A percentile compares a stretch with the other conserved stretches of the same genome.
phyloP scores from a whole-genome alignment of 2,797 vertebrate species.

The Caiman crocodilus region DNA sequence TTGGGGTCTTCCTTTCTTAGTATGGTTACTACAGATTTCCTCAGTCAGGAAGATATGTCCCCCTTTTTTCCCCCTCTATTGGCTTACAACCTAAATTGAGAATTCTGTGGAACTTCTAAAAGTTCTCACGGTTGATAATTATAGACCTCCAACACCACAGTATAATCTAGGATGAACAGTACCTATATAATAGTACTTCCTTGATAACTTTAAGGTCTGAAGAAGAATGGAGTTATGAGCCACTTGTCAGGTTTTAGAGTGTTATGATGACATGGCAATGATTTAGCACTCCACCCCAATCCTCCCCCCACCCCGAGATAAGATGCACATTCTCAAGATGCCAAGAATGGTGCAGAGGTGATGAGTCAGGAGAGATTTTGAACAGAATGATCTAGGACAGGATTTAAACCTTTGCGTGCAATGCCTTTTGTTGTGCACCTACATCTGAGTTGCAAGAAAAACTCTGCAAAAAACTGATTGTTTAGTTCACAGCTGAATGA shows the following conservation, averaged over 20 bases:
- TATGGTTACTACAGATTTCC: background rate
- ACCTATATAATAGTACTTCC: background rate
- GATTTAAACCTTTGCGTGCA: background rate
- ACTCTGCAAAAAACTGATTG: no score
- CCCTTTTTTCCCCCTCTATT: conserved; percentile 22
- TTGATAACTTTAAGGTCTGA: conserved; percentile 25
- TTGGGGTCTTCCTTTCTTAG: background rate
- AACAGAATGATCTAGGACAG: background rate
- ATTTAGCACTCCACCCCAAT: background rate
- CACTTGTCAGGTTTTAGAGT: background rate
- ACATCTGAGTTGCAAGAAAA: background rate
- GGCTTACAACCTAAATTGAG: conserved; percentile 9
- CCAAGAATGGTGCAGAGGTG: background rate
- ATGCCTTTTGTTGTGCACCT: background rate
- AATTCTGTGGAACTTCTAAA: background rate
- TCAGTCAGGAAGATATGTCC: background rate
- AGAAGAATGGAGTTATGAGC: background rate
- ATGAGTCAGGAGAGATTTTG: no score
- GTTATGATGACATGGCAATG: background rate
- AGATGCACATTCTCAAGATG: background rate
- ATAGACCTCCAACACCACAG: background rate
- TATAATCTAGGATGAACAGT: background rate
- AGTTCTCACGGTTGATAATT: conserved; percentile 11
- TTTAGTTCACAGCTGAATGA: no score
- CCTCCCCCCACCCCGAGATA: no score